Base-by-base conservation (phyloP, 2,113 vertebrate species). In the Ammospiza caudacuta region DNA sequence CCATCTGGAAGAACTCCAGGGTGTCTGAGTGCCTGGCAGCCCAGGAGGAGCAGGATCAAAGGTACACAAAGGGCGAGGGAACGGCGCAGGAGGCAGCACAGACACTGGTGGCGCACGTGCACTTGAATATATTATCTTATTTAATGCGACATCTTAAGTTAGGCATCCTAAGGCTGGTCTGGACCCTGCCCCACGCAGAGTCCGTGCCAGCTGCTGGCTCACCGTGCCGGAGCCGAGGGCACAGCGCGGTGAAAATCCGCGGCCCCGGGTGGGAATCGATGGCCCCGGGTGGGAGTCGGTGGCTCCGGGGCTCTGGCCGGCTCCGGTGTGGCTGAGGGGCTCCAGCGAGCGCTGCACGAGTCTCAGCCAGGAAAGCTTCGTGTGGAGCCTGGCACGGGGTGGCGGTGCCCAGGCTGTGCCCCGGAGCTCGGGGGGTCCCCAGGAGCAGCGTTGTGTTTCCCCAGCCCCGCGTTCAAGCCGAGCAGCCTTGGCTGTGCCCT, bases 331-430 rank as follows among this genome's bases (percentile, higher is more conserved):
- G 11, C 59, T n/a, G 19, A 21, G 0, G 5, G 54, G 81, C 63
- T 43, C 5, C 54, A 8, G 70, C 44, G 2, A 64, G 49, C 0
- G 1, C 51, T 0, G 4, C 22, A 3, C 0, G 5, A 47, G 39
- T 5, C 78, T 27, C 62, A 44, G 4, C 10, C 84, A 23, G 62
- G 2, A 21, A 19, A 78, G 75, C 66, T 46, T 8, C 83, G 14
- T 22, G 62, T 12, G 87, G 52, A 75, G 70, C 75, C 0, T 0
- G 66, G 15, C 25, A 5, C 2, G 5, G 51, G 11, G 25, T 19
- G 74, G 37, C 3, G 5, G 41, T 52, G 16, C 86, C 39, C 78
- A 23, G 72, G 55, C 80, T 4, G 41, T 3, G 11, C 23, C 64
- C 44, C 3, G 1, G 67, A 55, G 47, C 83, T 66, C 4, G 7